These are phyloP conservation scores for Halcyon leucocephala DNA, from an alignment of 2,797 vertebrate genomes.

Conservation along the genomic window DNA sequence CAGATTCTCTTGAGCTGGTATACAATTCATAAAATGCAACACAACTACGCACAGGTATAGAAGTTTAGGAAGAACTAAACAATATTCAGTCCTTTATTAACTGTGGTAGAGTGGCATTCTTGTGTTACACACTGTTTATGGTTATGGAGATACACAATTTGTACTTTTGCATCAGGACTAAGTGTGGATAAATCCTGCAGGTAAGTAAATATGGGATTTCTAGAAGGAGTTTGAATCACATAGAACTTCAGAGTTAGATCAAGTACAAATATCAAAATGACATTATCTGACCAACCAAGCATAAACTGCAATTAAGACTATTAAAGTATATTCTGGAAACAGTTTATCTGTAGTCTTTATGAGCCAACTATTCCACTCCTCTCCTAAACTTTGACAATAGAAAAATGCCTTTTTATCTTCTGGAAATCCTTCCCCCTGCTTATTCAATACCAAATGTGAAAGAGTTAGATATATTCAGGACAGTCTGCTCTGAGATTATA, in stretches of 20 bases:
- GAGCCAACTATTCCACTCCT: background rate
- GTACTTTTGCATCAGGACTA: background rate
- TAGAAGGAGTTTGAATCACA: background rate
- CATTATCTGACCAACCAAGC: background rate
- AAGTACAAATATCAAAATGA: background rate
- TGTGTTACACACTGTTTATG: background rate
- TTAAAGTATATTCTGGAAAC: background rate
- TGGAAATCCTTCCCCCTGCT: background rate
- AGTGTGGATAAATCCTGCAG: background rate
- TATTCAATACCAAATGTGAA: background rate
- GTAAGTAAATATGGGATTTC: background rate
- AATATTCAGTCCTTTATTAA: background rate
- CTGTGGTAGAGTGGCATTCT: background rate
- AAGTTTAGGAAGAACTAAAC: background rate
- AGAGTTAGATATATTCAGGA: background rate
- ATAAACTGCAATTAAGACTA: background rate
- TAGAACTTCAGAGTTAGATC: background rate
- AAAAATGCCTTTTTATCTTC: slow-evolving; percentile 19
- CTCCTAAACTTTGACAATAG: background rate
- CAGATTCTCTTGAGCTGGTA: background rate
- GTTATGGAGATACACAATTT: background rate
- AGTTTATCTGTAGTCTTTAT: background rate
- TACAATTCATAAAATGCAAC: background rate
- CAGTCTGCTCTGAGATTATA: background rate
- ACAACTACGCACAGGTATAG: background rate